Conservation (phyloP, 2,797 vertebrate species). For the Spatula clypeata region DNA sequence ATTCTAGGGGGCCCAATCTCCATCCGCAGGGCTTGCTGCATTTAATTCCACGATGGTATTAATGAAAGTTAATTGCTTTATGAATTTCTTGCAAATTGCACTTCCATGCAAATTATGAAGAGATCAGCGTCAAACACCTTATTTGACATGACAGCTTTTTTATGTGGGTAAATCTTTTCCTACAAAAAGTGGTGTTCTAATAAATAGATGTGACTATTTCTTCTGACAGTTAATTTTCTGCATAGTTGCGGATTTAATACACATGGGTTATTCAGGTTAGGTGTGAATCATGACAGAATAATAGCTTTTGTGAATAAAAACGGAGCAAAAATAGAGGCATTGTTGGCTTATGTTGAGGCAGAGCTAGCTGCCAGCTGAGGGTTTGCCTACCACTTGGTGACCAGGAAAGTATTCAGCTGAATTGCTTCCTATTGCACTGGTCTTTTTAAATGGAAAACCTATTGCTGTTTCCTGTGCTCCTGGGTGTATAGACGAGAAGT, state of each 20-base stretch:
- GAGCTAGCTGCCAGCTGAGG: neutral
- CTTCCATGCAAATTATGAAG: neutral
- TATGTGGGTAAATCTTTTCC: neutral
- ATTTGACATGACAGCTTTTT: slow-evolving; percentile 16
- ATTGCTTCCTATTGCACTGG: slow-evolving; percentile 44
- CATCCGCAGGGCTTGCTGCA: neutral
- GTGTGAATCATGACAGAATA: neutral
- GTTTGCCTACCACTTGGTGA: neutral
- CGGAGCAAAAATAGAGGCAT: neutral
- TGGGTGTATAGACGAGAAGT: neutral
- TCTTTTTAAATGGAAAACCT: neutral
- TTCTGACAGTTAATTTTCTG: slow-evolving; percentile 51
- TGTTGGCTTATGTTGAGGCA: neutral
- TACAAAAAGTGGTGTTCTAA: neutral
- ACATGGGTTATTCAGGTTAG: neutral
- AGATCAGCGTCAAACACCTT: neutral
- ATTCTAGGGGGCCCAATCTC: neutral
- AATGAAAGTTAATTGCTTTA: neutral
- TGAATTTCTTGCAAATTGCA: neutral
- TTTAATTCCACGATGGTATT: neutral
- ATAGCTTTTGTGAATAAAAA: neutral
- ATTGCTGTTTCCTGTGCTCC: neutral
- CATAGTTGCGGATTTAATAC: neutral
- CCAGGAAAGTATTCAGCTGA: neutral
- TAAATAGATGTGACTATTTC: neutral